A percentile compares a stretch with the other conserved stretches of the same genome.
phyloP scores from a whole-genome alignment of 2,113 vertebrate species.

The Cercocebus atys region DNA sequence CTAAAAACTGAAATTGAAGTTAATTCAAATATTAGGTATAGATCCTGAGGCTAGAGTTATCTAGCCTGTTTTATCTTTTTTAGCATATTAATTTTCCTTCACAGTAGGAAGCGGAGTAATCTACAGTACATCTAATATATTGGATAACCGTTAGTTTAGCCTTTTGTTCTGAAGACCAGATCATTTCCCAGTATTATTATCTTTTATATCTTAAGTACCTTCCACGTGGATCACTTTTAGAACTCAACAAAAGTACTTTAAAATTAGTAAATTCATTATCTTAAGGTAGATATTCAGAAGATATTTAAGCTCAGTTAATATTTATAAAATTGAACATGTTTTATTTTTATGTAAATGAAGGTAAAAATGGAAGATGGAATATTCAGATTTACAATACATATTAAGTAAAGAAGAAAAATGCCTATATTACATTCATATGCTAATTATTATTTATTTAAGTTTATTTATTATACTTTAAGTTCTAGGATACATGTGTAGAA shows the following conservation, averaged over 20 bases:
- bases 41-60: not conserved
- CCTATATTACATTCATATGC: not conserved
- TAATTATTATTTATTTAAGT: too few species aligned
- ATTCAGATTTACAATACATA: not conserved
- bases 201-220: constrained; percentile 14
- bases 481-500: too few species aligned
- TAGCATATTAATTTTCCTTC: not conserved
- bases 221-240: not conserved
- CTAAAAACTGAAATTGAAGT: not conserved
- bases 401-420: constrained; percentile 10
- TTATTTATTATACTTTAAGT: too few species aligned
- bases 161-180: not conserved
- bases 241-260: not conserved
- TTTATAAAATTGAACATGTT: not conserved
- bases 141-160: not conserved
- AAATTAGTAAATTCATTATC: not conserved
- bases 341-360: constrained; percentile 20
- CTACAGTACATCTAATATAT: not conserved
- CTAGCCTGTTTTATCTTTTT: not conserved
- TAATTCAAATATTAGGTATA: not conserved
- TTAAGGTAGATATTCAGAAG: not conserved
- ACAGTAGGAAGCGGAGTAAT: not conserved
- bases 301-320: constrained; percentile 23
- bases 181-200: constrained; percentile 10
- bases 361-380: not conserved